phyloP scores from a whole-genome alignment of 2,888 invertebrate species.

The Metalampra italica region DNA sequence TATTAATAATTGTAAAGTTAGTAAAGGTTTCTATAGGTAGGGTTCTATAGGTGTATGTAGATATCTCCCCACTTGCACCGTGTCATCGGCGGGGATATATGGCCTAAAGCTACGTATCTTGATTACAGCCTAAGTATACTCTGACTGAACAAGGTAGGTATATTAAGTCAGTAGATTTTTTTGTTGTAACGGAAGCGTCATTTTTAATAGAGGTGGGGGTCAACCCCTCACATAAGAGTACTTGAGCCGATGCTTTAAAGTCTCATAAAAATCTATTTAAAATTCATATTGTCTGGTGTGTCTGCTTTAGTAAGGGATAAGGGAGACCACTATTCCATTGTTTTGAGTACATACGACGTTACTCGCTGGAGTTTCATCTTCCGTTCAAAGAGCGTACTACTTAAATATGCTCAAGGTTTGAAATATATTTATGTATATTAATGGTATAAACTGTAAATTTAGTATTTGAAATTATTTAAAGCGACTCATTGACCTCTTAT shows the following conservation, averaged over 20 bases:
- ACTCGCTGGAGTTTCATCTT: constrained; percentile 26
- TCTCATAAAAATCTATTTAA: constrained; percentile 75
- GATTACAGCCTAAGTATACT: background rate
- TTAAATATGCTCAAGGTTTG: constrained; percentile 10
- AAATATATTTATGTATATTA: background rate
- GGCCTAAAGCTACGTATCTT: background rate
- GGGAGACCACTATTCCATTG: constrained; percentile 58
- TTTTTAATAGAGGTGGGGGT: constrained; percentile 46
- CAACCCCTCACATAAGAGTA: constrained; percentile 55
- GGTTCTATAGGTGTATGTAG: too few relatives aligned
- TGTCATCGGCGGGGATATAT: too few relatives aligned
- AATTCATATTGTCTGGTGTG: constrained; percentile 60
- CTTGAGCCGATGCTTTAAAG: constrained; percentile 57
- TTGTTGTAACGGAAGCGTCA: constrained; percentile 60
- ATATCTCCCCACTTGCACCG: too few relatives aligned
- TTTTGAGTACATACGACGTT: constrained; percentile 27
- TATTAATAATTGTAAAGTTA: too few relatives aligned
- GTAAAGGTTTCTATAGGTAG: too few relatives aligned
- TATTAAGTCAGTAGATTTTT: constrained; percentile 53
- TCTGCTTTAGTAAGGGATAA: constrained; percentile 36
- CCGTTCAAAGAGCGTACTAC: constrained; percentile 25
- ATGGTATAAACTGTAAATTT: too few relatives aligned
- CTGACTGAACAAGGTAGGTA: constrained; percentile 31
- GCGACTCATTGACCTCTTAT: too few relatives aligned
- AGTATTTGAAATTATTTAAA: too few relatives aligned